Base-by-base conservation (phyloP, 2,888 invertebrate genomes). In the Thecocarcelia acutangulata region DNA sequence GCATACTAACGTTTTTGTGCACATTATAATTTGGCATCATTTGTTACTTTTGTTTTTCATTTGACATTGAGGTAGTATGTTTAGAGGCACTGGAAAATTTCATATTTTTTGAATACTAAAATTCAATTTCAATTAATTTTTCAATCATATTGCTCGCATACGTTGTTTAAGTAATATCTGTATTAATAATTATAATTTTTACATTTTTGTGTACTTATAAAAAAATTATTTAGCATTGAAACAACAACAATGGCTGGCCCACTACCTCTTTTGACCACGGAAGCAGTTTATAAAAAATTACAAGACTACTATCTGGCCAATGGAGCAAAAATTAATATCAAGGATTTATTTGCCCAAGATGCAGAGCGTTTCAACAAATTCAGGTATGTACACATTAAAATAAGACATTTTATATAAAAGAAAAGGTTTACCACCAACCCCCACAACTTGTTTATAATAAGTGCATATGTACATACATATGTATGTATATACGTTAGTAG, bases 331-430 rank as follows among this genome's bases (percentile, higher is more conserved):
- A 92, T 98, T 52, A 95, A 96, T 87, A 96, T 99, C 87, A 93
- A 93, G 84, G 93, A 96, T 83, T 91, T 98, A 86, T 98, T 99
- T 89, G 92, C 94, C 84, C 92, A 94, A 85, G 96, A 98, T 91
- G 91, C 95, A 0, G 92, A 93, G 37, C 94, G 99, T 80, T 98
- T 98, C 89, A 92, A 95, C 64, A 97, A 97, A 90, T 97, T 94
- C 92, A 97, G 97, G 98, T 98, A 92, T 88, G 86, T 81, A 73
- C 15, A 21, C 40, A 11, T 24, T 19, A 50, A 69, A 40, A 46
- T 8, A 28, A 58, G 13, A 15, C 24, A 50, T 52, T 24, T 50
- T 37, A 2, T 11, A 11, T 50, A 9, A 52, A 11, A 17, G 12
- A 12, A 33, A 3, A 24, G n/a, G n/a, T 28, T 54, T 1, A 6